Conservation (phyloP, 2,888 invertebrate genomes). For the Galerucella nymphaeae region DNA sequence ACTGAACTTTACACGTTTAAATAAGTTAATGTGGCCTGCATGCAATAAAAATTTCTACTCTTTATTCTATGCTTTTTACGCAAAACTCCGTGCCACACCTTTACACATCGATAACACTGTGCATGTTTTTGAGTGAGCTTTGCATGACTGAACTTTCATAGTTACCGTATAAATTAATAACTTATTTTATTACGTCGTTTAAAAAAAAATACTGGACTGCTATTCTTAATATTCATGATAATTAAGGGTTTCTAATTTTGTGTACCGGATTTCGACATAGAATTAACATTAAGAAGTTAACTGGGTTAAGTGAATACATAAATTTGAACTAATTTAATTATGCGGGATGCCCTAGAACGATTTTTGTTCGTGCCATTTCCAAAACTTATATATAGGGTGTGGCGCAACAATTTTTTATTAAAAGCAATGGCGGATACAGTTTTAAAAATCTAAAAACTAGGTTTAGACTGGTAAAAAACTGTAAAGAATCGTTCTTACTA, state of each 20-base stretch:
- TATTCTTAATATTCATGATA: not conserved
- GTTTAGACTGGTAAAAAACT: no score
- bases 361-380: not conserved
- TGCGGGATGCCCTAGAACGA: conserved; percentile 10
- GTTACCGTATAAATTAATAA: conserved; percentile 26
- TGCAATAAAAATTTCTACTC: no score
- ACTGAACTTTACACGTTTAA: no score
- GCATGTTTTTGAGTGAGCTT: conserved; percentile 26
- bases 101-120: conserved; percentile 18
- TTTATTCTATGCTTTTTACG: not conserved
- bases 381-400: not conserved
- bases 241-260: not conserved
- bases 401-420: no score
- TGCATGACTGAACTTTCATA: conserved; percentile 25
- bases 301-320: not conserved
- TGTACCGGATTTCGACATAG: not conserved
- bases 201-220: not conserved
- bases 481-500: no score
- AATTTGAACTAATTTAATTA: conserved; percentile 2
- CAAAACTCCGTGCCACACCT: conserved; percentile 2
- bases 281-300: not conserved
- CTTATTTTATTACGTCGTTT: conserved; percentile 14
- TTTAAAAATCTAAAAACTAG: no score
- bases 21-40: no score
- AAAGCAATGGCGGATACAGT: no score